Evolutionary conservation across 2,888 invertebrate genomes (phyloP), one percentile per base, ranked within the genome.

Genomic region (Eupithecia tripunctaria): DNA sequence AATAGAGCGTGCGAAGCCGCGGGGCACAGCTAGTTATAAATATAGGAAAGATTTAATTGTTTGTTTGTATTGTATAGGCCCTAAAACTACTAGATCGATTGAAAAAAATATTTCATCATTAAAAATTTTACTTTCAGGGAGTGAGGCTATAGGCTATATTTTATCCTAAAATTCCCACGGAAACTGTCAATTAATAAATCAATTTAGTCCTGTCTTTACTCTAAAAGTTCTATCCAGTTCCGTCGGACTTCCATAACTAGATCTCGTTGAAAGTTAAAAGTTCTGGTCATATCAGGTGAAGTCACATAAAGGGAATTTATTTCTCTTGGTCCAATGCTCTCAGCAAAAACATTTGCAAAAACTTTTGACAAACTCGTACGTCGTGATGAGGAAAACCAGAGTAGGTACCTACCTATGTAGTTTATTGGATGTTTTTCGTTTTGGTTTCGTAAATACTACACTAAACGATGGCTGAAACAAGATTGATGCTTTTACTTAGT

Each of bases 331-430:
- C 82, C 43, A 8, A n/a, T 8, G 86, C 80, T 79, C 76, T 70
- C 81, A 71, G 80, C 82, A 87, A 89, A 89, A 90, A 89, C 88
- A 88, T 81, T 82, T 80, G 81, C 82, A 84, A 86, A 82, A 89
- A 89, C 80, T 86, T 89, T 85, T 85, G 82, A 84, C 84, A 84
- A n/a, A n/a, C n/a, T n/a, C n/a, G n/a, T 85, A 83, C 82, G 76
- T 78, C 21, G 78, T 81, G 82, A 83, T 84, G 81, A 88, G 87
- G 88, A 87, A 88, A 88, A 85, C 76, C 77, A 74, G 70, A n/a
- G n/a, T n/a, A n/a, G n/a, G n/a, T n/a, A n/a, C n/a, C n/a, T n/a
- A n/a, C n/a, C n/a, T n/a, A n/a, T 70, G 79, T 73, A 73, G 74
- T 76, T 80, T 78, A 81, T 81, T 75, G 51, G 79, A 82, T 84